Percentiles rank a stretch among this genome's conserved stretches.
These are phyloP conservation scores for Cryptophagus acutangulus DNA, from an alignment of 2,888 invertebrate species.

Conservation along the genomic window DNA sequence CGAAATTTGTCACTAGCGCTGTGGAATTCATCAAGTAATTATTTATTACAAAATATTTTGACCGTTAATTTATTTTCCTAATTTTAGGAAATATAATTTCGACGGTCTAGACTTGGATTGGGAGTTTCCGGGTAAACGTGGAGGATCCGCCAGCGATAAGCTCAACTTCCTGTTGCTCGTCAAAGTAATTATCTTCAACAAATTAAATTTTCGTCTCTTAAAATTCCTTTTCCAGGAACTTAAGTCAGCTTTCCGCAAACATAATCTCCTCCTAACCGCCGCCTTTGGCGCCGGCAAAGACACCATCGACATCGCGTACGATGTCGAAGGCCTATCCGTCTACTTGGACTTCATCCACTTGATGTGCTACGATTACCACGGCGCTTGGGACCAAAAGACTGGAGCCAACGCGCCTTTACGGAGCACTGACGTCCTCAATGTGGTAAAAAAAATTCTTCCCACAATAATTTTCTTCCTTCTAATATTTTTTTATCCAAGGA, in stretches of 20 bases:
- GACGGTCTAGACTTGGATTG: conserved; percentile 78
- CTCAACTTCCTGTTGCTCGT: conserved; percentile 72
- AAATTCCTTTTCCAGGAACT: conserved; percentile 55
- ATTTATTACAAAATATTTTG: too few species aligned
- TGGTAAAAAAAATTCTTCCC: conserved; percentile 54
- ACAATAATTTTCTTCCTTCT: conserved; percentile 1
- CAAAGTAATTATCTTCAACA: conserved; percentile 52
- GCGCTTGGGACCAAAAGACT: conserved; percentile 71
- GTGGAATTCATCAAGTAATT: conserved; percentile 61
- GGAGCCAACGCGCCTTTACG: conserved; percentile 75
- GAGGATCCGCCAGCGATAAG: conserved; percentile 69
- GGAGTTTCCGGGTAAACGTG: conserved; percentile 79
- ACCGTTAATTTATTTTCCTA: neutral
- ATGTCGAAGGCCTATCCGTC: conserved; percentile 63
- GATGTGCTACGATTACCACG: conserved; percentile 89
- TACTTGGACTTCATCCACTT: conserved; percentile 71
- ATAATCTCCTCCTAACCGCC: conserved; percentile 69
- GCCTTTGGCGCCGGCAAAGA: conserved; percentile 75
- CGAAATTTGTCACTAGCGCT: conserved; percentile 65
- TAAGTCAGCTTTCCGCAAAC: conserved; percentile 62
- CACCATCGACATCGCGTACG: conserved; percentile 73
- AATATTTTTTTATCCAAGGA: too few species aligned
- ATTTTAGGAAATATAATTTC: conserved; percentile 60
- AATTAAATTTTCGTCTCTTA: neutral
- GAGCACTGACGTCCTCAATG: conserved; percentile 58